These are phyloP conservation scores for Engraulis encrasicolus DNA, from an alignment of 2,113 vertebrate genomes.

Conservation along the genomic window DNA sequence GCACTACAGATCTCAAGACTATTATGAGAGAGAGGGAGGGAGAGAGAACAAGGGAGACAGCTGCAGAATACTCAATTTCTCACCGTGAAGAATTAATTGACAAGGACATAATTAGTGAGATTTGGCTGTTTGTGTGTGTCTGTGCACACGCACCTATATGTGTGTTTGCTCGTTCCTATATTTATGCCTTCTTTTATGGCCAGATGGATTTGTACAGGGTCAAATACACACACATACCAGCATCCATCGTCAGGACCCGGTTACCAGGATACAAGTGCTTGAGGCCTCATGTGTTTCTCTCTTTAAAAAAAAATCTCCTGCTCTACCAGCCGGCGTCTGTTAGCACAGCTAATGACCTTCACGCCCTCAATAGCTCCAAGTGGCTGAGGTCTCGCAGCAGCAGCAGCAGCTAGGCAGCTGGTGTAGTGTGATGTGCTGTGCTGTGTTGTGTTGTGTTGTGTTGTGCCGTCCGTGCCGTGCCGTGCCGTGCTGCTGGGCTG, in stretches of 20 bases:
- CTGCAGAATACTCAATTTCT: not conserved
- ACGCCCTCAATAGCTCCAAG: not conserved
- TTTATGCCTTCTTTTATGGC: not conserved
- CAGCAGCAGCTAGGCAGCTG: not conserved
- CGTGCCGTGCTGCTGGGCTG: no score
- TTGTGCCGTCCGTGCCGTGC: no score
- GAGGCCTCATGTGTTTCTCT: constrained; percentile 13
- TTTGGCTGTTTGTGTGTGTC: not conserved
- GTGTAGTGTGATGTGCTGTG: not conserved
- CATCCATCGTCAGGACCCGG: not conserved
- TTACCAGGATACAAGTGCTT: not conserved
- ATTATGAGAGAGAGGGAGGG: not conserved
- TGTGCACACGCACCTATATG: not conserved
- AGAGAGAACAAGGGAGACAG: not conserved
- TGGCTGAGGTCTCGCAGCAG: not conserved
- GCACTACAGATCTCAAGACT: not conserved
- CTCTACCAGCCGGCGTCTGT: not conserved
- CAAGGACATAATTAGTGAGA: not conserved
- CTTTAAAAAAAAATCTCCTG: not conserved
- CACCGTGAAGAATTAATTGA: not conserved
- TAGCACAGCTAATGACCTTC: not conserved
- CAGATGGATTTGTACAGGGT: constrained; percentile 22
- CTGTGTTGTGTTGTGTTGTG: no score
- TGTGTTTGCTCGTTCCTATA: not conserved
- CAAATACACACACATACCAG: not conserved